Evolutionary conservation across 2,797 vertebrate genomes (phyloP).

Genomic region (Pipistrellus pygmaeus): DNA sequence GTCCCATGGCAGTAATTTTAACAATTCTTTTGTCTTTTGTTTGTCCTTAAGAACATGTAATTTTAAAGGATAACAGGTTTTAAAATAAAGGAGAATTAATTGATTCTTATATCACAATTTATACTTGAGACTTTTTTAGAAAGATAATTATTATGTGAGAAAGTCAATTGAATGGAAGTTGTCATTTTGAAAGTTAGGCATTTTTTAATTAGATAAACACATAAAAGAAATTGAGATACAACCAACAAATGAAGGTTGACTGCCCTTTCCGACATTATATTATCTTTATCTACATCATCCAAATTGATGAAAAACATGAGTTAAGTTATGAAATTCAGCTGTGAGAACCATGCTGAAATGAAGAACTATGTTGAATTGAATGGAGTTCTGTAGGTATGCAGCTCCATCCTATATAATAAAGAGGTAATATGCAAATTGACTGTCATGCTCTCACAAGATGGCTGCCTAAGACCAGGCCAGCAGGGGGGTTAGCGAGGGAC

Average conservation of each 20-base stretch:
- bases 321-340: neutral
- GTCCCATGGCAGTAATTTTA: neutral
- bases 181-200: conserved; percentile 23
- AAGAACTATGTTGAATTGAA: neutral
- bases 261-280: neutral
- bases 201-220: neutral
- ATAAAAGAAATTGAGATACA: neutral
- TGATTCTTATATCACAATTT: conserved; percentile 40
- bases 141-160: conserved; percentile 60
- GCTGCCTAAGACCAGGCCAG: no score
- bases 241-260: neutral
- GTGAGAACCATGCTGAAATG: neutral
- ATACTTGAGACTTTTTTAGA: neutral
- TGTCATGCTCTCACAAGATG: no score
- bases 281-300: neutral
- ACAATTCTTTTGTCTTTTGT: neutral
- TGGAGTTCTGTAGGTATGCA: neutral
- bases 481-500: no score
- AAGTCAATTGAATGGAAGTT: conserved; percentile 51
- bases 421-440: no score
- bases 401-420: no score
- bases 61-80: neutral
- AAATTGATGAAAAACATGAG: neutral
- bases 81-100: conserved; percentile 36
- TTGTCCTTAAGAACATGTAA: conserved; percentile 28